Conservation (phyloP, 1,140 invertebrate species). For the Pissodes strobi region DNA sequence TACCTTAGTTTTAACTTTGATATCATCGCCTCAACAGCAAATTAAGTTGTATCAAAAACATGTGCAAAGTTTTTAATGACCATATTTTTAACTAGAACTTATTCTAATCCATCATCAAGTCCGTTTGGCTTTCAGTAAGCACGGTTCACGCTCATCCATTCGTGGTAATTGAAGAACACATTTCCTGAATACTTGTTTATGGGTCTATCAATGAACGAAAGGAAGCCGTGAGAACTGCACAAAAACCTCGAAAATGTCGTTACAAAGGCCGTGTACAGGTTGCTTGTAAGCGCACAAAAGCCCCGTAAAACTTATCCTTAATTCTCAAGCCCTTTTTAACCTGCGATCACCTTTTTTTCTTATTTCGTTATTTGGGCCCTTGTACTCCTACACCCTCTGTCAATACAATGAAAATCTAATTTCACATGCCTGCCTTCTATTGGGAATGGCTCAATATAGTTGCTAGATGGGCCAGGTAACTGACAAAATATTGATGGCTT, state of each 20-base stretch:
- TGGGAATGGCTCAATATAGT: background rate
- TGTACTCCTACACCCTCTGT: no score
- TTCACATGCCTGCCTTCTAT: background rate
- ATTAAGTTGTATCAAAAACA: no score
- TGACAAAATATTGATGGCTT: conserved; percentile 19
- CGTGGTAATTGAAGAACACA: conserved; percentile 19
- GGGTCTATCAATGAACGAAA: conserved; percentile 5
- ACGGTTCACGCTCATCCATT: no score
- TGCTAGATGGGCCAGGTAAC: conserved; percentile 8
- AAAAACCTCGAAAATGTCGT: conserved; percentile 7
- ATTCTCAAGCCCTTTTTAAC: background rate
- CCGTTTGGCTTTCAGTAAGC: no score
- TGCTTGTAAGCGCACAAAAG: conserved; percentile 1
- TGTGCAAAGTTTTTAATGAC: no score
- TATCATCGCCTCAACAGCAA: no score
- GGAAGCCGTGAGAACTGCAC: conserved; percentile 17
- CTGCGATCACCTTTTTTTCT: conserved; percentile 16
- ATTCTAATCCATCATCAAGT: no score
- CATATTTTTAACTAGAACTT: no score
- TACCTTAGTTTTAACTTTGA: no score
- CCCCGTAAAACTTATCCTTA: no score
- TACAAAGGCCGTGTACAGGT: no score
- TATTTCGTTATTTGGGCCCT: conserved; percentile 4
- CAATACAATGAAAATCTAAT: conserved; percentile 25
- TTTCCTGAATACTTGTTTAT: conserved; percentile 19